A percentile compares a stretch with the other conserved stretches of the same genome.
Evolutionary conservation across 2,888 invertebrate genomes (phyloP).

Genomic region (Ochlodes sylvanus): DNA sequence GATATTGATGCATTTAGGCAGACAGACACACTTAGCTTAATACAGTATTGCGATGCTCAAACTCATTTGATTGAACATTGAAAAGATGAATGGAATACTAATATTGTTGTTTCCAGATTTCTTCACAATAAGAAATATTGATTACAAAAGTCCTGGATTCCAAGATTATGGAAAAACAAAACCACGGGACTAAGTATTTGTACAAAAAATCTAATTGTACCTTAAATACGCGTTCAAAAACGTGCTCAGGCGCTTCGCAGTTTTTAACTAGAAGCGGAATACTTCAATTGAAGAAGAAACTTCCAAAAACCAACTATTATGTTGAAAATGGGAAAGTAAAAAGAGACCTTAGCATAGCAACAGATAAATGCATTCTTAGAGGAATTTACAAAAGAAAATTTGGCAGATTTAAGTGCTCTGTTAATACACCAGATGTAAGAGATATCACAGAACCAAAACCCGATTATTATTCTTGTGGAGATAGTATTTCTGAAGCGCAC

Average conservation of each 20-base stretch:
- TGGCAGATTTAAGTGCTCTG: slow-evolving; percentile 59
- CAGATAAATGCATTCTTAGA: slow-evolving; percentile 67
- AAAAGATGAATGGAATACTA: slow-evolving; percentile 67
- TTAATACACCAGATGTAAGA: slow-evolving; percentile 53
- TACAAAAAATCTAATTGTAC: slow-evolving; percentile 65
- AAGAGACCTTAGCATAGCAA: slow-evolving; percentile 71
- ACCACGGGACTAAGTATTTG: slow-evolving; percentile 54
- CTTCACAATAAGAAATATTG: slow-evolving; percentile 35
- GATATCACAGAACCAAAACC: slow-evolving; percentile 54
- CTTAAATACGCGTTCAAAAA: slow-evolving; percentile 57
- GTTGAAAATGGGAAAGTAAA: slow-evolving; percentile 56
- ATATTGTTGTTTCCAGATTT: slow-evolving; percentile 74
- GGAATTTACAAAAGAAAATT: slow-evolving; percentile 60
- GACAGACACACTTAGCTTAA: too few species aligned
- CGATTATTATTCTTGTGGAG: slow-evolving; percentile 61
- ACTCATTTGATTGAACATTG: not conserved
- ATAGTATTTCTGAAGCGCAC: slow-evolving; percentile 49
- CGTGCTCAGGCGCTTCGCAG: slow-evolving; percentile 59
- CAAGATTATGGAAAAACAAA: slow-evolving; percentile 58
- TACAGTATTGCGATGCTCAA: too few species aligned
- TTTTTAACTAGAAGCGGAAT: slow-evolving; percentile 53
- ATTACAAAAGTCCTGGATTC: slow-evolving; percentile 28
- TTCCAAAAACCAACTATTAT: slow-evolving; percentile 52
- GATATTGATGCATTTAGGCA: too few species aligned
- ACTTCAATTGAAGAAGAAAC: slow-evolving; percentile 55